phyloP scores from a whole-genome alignment of 1,140 invertebrate species.

The Penaeus indicus region DNA sequence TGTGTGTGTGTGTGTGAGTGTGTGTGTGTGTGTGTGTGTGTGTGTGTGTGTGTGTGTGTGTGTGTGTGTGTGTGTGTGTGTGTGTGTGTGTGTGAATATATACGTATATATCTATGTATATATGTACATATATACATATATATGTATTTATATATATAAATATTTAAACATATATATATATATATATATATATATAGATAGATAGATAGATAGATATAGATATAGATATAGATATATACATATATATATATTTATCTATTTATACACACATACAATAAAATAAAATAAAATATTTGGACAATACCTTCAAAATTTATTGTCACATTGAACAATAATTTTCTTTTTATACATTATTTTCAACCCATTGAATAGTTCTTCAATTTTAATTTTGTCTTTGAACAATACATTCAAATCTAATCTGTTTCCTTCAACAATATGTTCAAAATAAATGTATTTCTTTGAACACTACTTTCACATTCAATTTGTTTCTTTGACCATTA shows the following conservation, averaged over 20 bases:
- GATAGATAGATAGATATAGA: conserved; percentile 6
- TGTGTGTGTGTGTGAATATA: conserved; percentile 1
- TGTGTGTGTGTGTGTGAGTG: too few species aligned
- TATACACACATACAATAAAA: not conserved
- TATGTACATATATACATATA: not conserved
- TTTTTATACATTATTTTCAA: too few species aligned
- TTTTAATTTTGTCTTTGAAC: too few species aligned
- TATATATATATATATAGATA: conserved; percentile 25
- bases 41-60: conserved; percentile 39
- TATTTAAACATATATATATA: conserved; percentile 2
- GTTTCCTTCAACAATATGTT: too few species aligned
- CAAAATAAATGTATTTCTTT: too few species aligned
- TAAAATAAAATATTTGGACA: not conserved
- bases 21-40: conserved; percentile 32
- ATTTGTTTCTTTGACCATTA: too few species aligned
- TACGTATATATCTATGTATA: conserved; percentile 27
- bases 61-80: conserved; percentile 34
- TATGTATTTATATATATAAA: not conserved
- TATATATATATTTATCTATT: conserved; percentile 14
- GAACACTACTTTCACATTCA: too few species aligned
- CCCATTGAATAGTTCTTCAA: too few species aligned
- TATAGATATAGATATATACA: conserved; percentile 9
- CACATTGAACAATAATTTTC: too few species aligned
- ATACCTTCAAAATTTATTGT: too few species aligned
- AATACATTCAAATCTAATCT: too few species aligned